phyloP scores from a whole-genome alignment of 2,797 vertebrate species.

The Xiphorhynchus erythropygius region DNA sequence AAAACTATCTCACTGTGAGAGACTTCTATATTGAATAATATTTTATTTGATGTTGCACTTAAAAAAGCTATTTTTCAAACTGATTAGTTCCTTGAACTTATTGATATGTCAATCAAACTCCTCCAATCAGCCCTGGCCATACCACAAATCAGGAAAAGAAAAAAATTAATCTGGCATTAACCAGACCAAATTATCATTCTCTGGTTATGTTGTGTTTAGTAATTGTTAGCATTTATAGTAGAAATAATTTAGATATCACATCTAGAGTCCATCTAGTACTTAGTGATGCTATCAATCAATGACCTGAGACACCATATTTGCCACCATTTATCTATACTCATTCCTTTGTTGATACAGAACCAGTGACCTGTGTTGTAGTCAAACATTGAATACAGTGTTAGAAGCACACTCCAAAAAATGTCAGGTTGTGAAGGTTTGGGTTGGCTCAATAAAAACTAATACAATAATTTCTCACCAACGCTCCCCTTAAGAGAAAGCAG shows the following conservation, averaged over 20 bases:
- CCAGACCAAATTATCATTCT: not conserved
- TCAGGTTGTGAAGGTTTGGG: not conserved
- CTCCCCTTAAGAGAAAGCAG: too few species aligned
- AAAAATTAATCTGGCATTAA: not conserved
- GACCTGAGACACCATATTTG: accelerated
- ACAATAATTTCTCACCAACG: too few species aligned
- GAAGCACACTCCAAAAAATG: not conserved
- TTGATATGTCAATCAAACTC: not conserved
- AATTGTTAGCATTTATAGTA: not conserved
- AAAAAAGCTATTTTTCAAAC: not conserved
- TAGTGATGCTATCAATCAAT: not conserved
- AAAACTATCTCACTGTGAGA: not conserved
- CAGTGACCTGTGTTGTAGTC: not conserved
- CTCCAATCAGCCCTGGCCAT: not conserved
- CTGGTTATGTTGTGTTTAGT: not conserved
- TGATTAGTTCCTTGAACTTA: not conserved
- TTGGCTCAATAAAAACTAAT: too few species aligned
- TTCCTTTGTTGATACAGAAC: not conserved
- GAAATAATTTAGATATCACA: not conserved
- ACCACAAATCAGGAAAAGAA: not conserved
- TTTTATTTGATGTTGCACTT: not conserved
- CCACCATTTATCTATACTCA: not conserved
- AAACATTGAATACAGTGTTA: not conserved
- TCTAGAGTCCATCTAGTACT: not conserved
- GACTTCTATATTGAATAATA: not conserved